These are phyloP conservation scores for Cataglyphis cursor DNA, from an alignment of 2,888 invertebrate species.

Conservation along the genomic window DNA sequence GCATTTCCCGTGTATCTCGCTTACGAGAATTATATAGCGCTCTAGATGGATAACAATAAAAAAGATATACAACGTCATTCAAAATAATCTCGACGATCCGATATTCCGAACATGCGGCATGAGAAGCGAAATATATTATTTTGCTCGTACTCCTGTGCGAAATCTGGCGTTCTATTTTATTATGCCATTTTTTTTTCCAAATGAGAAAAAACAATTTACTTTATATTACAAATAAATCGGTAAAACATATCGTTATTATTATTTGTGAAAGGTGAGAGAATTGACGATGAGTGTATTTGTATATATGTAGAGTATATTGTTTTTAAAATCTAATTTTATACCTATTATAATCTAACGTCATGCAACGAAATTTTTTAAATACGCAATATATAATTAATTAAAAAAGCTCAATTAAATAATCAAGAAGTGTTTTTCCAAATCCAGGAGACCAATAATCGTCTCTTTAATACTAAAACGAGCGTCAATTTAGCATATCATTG, in stretches of 20 bases:
- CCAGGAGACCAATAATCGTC: not conserved
- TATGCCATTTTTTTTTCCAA: not conserved
- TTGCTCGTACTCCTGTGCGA: not conserved
- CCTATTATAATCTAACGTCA: not conserved
- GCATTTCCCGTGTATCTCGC: constrained; percentile 49
- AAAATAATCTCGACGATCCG: constrained; percentile 24
- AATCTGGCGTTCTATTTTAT: constrained; percentile 1
- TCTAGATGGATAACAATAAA: constrained; percentile 48
- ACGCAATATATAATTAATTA: not conserved
- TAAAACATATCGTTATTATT: not conserved
- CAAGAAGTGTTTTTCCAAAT: not conserved
- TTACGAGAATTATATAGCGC: constrained; percentile 11
- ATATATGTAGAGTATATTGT: not conserved
- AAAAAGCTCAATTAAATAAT: not conserved
- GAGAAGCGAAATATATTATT: constrained; percentile 30
- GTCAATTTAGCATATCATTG: not conserved
- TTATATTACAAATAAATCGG: not conserved
- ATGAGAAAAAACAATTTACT: not conserved
- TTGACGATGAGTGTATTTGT: too few relatives aligned
- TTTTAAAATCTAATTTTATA: not conserved
- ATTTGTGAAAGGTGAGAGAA: too few relatives aligned
- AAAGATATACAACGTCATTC: constrained; percentile 38
- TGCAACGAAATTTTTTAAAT: not conserved
- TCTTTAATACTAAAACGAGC: not conserved
- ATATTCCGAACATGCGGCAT: constrained; percentile 17